Evolutionary conservation across 2,888 invertebrate genomes (phyloP).

Genomic region (Napeogenes sylphis): DNA sequence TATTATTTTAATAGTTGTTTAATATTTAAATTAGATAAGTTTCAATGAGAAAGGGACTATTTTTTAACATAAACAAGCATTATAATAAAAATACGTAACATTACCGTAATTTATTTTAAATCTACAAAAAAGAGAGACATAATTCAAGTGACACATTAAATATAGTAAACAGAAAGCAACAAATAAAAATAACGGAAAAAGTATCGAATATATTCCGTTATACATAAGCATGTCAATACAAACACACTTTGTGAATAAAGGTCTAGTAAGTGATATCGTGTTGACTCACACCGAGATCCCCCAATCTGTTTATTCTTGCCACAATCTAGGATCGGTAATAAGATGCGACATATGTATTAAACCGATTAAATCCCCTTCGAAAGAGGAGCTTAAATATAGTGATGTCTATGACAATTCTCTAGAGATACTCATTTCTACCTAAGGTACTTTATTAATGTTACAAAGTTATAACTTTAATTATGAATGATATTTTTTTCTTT

Average conservation of each 20-base stretch:
- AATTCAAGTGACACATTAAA: too few relatives aligned
- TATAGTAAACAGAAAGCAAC: not conserved
- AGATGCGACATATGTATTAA: conserved; percentile 76
- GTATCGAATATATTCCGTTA: not conserved
- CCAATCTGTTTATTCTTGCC: conserved; percentile 67
- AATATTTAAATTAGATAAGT: too few relatives aligned
- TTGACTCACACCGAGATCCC: conserved; percentile 59
- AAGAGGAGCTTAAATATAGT: conserved; percentile 63
- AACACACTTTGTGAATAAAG: conserved; percentile 58
- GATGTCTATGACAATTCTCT: conserved; percentile 35
- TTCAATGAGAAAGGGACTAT: too few relatives aligned
- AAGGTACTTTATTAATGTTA: conserved; percentile 6
- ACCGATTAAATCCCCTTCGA: conserved; percentile 68
- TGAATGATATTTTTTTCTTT: too few relatives aligned
- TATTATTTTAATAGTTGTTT: too few relatives aligned
- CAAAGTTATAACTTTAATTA: conserved; percentile 28
- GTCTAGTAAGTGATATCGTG: conserved; percentile 69
- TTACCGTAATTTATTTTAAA: too few relatives aligned
- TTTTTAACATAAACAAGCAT: too few relatives aligned
- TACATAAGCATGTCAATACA: conserved; percentile 27
- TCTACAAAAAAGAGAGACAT: too few relatives aligned
- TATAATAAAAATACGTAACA: too few relatives aligned
- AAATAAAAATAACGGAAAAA: conserved; percentile 11
- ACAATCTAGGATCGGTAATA: conserved; percentile 74
- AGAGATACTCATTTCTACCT: conserved; percentile 2